Evolutionary conservation across 2,888 invertebrate species (phyloP).

Genomic region (Catocala nupta): DNA sequence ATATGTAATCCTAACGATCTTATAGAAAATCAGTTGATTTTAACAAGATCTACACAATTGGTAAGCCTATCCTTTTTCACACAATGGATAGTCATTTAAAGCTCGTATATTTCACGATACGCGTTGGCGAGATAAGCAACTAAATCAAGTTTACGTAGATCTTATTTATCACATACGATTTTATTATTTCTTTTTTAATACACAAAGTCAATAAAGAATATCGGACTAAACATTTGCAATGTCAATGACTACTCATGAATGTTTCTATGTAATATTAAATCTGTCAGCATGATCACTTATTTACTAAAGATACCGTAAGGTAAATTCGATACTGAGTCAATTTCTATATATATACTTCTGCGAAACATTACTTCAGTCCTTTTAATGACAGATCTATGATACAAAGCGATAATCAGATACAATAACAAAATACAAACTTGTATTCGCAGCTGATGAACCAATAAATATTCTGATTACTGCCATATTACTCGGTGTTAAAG

Average conservation of each 20-base stretch:
- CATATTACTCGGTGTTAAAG: slow-evolving; percentile 20
- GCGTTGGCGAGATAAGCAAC: background rate
- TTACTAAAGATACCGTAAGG: slow-evolving; percentile 26
- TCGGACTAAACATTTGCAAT: too few species aligned
- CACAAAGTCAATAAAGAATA: slow-evolving; percentile 1
- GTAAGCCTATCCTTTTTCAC: background rate
- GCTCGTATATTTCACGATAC: slow-evolving; percentile 1
- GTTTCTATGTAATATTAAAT: slow-evolving; percentile 33
- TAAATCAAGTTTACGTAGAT: background rate
- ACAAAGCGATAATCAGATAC: slow-evolving; percentile 39
- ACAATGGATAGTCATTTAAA: slow-evolving; percentile 10
- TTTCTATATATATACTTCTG: slow-evolving; percentile 33
- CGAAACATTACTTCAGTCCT: slow-evolving; percentile 26
- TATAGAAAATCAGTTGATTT: background rate
- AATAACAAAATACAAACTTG: slow-evolving; percentile 32
- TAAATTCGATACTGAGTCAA: slow-evolving; percentile 25
- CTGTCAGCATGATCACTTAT: slow-evolving; percentile 32
- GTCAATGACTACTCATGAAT: slow-evolving; percentile 3
- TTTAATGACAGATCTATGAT: slow-evolving; percentile 41
- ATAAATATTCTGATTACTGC: slow-evolving; percentile 18
- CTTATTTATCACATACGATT: background rate
- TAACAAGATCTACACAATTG: background rate
- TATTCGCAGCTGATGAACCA: slow-evolving; percentile 4
- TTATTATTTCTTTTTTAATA: slow-evolving; percentile 2
- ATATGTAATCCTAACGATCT: too few species aligned